phyloP scores from a whole-genome alignment of 2,113 vertebrate genomes.

The Clarias macrocephalus region DNA sequence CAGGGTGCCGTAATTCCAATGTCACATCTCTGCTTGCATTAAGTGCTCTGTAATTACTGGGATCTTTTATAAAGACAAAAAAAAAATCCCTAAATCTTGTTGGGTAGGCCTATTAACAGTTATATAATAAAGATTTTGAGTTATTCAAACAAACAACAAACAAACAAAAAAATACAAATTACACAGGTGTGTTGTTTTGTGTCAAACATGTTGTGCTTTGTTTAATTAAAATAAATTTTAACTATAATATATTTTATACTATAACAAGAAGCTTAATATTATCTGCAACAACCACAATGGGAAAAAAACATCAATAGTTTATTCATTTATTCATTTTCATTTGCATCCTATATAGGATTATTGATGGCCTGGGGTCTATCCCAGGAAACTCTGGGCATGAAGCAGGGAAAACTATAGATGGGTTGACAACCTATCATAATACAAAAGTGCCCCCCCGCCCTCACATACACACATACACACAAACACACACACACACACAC shows the following conservation, averaged over 20 bases:
- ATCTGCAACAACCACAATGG: neutral
- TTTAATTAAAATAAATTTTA: neutral
- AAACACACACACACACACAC: no score
- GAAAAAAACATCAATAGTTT: no score
- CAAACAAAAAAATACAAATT: neutral
- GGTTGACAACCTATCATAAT: no score
- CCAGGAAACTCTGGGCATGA: no score
- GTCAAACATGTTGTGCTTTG: neutral
- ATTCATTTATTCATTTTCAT: no score
- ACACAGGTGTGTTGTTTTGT: neutral
- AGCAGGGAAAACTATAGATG: no score
- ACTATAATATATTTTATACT: neutral
- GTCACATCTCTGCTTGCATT: conserved; percentile 19
- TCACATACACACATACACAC: no score
- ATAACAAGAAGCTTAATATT: neutral
- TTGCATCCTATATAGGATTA: no score
- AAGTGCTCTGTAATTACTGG: conserved; percentile 45
- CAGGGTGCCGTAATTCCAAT: neutral
- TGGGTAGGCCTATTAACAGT: conserved; percentile 22
- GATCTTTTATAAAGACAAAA: conserved; percentile 37
- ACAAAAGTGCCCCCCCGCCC: no score
- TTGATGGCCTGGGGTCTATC: no score
- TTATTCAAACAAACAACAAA: neutral
- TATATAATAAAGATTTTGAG: conserved; percentile 17
- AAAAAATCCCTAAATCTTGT: conserved; percentile 25